These are phyloP conservation scores for Hippocampus abdominalis DNA, from an alignment of 2,113 vertebrate species.

Conservation along the genomic window DNA sequence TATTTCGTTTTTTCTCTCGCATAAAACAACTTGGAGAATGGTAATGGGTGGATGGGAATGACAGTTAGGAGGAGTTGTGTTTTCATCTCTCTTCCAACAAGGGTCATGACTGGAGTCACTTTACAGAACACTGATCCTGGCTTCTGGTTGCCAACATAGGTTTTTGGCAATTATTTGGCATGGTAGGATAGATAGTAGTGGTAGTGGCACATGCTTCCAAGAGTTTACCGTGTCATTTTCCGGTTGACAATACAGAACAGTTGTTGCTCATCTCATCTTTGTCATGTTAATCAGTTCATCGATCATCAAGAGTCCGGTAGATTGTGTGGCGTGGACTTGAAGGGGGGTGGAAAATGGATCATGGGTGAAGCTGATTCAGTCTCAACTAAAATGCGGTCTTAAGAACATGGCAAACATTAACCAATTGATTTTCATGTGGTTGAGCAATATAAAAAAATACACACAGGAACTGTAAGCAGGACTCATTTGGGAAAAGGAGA, in stretches of 20 bases:
- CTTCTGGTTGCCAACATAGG: conserved; percentile 10
- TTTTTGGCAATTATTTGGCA: background rate
- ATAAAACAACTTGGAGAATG: conserved; percentile 58
- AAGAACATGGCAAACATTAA: background rate
- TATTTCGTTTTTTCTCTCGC: conserved; percentile 38
- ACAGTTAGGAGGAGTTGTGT: conserved; percentile 18
- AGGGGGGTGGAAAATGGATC: no score
- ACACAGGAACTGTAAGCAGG: background rate
- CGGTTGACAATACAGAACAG: background rate
- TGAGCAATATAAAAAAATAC: background rate
- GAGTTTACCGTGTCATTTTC: background rate
- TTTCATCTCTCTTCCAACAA: conserved; percentile 19
- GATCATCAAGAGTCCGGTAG: background rate
- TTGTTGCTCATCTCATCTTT: background rate
- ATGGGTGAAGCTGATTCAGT: no score
- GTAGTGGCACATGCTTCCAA: background rate
- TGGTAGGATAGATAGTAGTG: background rate
- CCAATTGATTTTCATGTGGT: background rate
- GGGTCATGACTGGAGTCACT: background rate
- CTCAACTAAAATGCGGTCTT: no score
- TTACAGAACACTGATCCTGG: conserved; percentile 8
- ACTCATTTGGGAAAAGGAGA: background rate
- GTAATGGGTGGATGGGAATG: conserved; percentile 12
- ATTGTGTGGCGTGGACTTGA: background rate
- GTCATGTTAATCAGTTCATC: background rate